Base-by-base conservation (phyloP, 2,888 invertebrate genomes). In the Chydorus sphaericus region DNA sequence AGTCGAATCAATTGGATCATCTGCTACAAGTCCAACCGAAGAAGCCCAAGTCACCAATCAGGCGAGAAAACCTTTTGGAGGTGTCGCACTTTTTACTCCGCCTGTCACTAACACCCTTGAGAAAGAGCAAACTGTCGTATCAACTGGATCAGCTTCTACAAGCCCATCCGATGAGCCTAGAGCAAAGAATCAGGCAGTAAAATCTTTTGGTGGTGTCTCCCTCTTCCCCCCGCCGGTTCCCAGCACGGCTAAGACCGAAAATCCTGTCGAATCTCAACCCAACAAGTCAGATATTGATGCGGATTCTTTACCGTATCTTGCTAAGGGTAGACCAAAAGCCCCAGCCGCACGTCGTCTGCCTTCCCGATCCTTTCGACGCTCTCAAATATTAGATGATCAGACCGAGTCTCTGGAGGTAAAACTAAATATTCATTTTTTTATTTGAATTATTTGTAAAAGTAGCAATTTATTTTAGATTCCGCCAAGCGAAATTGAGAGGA, bases 1-100 rank as follows among this genome's bases (percentile, higher is more conserved):
- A n/a, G n/a, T n/a, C n/a, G n/a, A n/a, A n/a, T n/a, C n/a, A n/a
- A n/a, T n/a, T n/a, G n/a, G n/a, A n/a, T n/a, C n/a, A n/a, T n/a
- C n/a, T n/a, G 20, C 3, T 23, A 11, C 33, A 7, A n/a, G n/a
- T n/a, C n/a, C n/a, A n/a, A n/a, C n/a, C n/a, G n/a, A n/a, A n/a
- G n/a, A n/a, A n/a, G n/a, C n/a, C n/a, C n/a, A n/a, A n/a, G n/a
- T n/a, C n/a, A n/a, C n/a, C n/a, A n/a, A n/a, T n/a, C 6, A 18
- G 10, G 36, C 18, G 10, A 33, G 52, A 8, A 52, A 52, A 33
- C 52, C 52, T 10, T 26, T 52, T 11, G 52, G 52, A 1, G 52
- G 36, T 7, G 37, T 37, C 11, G 16, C 52, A 14, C 31, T 52
- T 4, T 52, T 52, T 23, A 37, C 36, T 52, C 44, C 44, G 23